Evolutionary conservation across 2,797 vertebrate species (phyloP).

Genomic region (Eulemur coronatus): DNA sequence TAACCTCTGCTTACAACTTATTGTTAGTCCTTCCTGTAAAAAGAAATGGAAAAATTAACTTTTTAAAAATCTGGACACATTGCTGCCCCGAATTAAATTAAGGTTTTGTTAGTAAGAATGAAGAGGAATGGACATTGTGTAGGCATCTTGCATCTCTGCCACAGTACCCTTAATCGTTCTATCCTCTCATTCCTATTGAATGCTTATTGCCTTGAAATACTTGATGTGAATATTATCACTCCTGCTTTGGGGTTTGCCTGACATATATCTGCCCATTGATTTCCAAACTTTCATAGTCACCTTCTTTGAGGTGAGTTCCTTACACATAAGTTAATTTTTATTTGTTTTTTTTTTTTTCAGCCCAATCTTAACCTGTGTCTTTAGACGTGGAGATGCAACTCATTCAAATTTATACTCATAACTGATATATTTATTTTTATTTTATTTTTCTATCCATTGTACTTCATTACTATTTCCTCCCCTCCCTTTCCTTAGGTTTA

Average conservation of each 20-base stretch:
- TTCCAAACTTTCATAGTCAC: not conserved
- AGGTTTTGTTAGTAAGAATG: not conserved
- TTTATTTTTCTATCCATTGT: not conserved
- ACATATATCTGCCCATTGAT: not conserved
- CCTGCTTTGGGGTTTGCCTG: not conserved
- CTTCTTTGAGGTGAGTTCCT: constrained; percentile 35
- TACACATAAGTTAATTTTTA: not conserved
- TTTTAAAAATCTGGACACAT: not conserved
- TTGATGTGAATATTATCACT: not conserved
- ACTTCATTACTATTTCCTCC: not conserved
- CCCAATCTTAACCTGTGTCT: not conserved
- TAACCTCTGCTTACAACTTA: not conserved
- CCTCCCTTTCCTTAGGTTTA: not conserved
- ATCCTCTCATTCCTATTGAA: not conserved
- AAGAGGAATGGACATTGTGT: not conserved
- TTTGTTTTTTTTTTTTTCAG: not conserved
- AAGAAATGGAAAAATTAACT: not conserved
- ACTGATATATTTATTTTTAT: not conserved
- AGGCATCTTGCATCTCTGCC: not conserved
- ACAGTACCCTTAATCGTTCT: not conserved
- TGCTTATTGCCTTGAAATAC: not conserved
- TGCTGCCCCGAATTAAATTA: not conserved
- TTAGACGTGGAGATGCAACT: not conserved
- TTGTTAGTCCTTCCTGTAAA: not conserved
- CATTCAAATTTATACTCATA: not conserved